Base-by-base conservation (phyloP, 37 sponge, comb jelly and placozoan genomes). In the Dysidea cf. avara region DNA sequence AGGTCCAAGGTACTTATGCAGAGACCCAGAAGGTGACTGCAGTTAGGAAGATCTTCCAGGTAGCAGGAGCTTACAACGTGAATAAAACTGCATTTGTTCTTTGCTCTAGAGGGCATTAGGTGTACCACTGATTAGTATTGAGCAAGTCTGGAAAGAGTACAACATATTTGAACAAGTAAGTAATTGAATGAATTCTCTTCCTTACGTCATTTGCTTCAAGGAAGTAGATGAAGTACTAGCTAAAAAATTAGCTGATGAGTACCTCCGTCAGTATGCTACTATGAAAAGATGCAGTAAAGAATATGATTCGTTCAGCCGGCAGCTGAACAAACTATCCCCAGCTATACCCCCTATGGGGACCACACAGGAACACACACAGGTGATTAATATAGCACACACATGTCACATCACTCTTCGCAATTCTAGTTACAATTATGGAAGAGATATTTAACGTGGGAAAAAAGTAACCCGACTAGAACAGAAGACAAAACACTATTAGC, bases 131-230 rank as follows among this genome's bases (percentile, higher is more conserved):
- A 60, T 69, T 25, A 81, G 81, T 43, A 81, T 93, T 17, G 98
- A 97, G 43, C 80, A 75, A 25, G 25, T 97, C 7, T 97, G 98
- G 98, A 87, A 83, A 52, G 91, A 88, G 26, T 97, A 97, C 82
- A 84, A 67, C 78, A 57, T 47, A 54, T 97, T 97, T 74, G 98
- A 97, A 58, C 74, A 87, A 79, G 91, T 90, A 20, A 1, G 80
- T 51, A 28, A 40, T 0, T 49, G 57, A 5, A 29, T 56, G 13
- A 34, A 54, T 75, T 32, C 1, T 7, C 6, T 6, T 53, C 17
- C 18, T 46, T 13, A 14, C 37, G 11, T 60, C 11, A 60, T 33
- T 21, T 39, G 61, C 47, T 52, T 38, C 11, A 49, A 95, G 97
- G 80, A 59, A 16, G 77, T 72, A 64, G 88, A 96, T 56, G 81